These are phyloP conservation scores for Drosophila meridiana DNA, from an alignment of 2,888 invertebrate species.

Conservation along the genomic window DNA sequence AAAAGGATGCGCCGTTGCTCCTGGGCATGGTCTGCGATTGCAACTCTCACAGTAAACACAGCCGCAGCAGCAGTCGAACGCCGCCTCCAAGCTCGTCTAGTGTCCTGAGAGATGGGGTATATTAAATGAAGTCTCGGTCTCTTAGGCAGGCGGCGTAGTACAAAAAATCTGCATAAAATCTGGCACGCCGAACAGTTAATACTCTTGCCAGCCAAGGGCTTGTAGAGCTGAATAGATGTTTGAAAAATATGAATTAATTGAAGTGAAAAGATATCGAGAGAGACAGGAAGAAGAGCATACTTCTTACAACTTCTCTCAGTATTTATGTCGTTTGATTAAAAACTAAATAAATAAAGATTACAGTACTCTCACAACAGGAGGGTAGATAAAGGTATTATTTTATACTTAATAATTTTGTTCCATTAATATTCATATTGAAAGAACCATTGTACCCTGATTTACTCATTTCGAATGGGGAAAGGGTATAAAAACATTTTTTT, in stretches of 20 bases:
- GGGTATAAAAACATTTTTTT: conserved; percentile 25
- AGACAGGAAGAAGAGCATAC: too few relatives aligned
- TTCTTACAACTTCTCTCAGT: too few relatives aligned
- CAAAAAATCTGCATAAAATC: conserved; percentile 14
- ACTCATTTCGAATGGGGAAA: conserved; percentile 1
- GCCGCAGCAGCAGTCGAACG: not conserved
- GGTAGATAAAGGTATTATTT: too few relatives aligned
- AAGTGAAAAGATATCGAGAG: too few relatives aligned
- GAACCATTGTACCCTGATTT: not conserved
- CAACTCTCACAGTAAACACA: conserved; percentile 48
- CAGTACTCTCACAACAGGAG: too few relatives aligned
- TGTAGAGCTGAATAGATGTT: too few relatives aligned
- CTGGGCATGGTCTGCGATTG: conserved; percentile 73
- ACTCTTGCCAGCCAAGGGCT: not conserved
- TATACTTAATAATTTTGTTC: too few relatives aligned
- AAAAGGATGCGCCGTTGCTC: conserved; percentile 76
- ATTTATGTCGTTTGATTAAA: not conserved
- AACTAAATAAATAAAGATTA: not conserved
- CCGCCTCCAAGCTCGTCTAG: conserved; percentile 1
- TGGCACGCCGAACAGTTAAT: not conserved
- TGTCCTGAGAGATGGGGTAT: conserved; percentile 55
- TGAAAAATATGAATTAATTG: too few relatives aligned
- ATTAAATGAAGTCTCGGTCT: conserved; percentile 76
- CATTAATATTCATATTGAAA: not conserved
- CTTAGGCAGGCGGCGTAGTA: conserved; percentile 40